Evolutionary conservation across 2,797 vertebrate genomes (phyloP), one percentile per base, ranked within the genome.

Genomic region (Galagoides demidoff): DNA sequence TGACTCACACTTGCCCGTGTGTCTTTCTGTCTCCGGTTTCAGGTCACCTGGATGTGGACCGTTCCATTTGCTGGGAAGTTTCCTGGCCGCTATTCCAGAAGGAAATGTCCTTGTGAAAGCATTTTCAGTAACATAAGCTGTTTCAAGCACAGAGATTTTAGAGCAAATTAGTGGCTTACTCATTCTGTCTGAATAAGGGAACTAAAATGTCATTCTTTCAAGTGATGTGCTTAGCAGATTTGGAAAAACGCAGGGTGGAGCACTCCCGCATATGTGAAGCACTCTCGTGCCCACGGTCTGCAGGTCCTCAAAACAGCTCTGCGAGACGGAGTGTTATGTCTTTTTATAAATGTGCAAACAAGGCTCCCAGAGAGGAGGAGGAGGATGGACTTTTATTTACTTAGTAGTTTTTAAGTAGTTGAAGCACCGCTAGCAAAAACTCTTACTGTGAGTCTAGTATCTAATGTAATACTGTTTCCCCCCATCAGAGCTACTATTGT

Each of bases 1-100:
- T 76, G 93, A 89, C 86, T 92, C 88, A 86, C 23, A 55, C 37
- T 49, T 74, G 61, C 43, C 79, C 55, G n/a, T 2, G 22, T 70
- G 63, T 73, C 83, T 77, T 57, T 7, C 37, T 43, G 63, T 89
- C 88, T 81, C 88, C 14, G n/a, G 83, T 93, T 92, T 85, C 79
- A 66, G 90, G 89, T 96, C 91, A 95, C 96, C 95, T 95, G 87
- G 76, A 85, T 57, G 39, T 3, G 17, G 89, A 95, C 66, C 87
- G 63, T 97, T 57, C n/a, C 7, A 8, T 83, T 74, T 59, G 61
- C 79, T 84, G 76, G 63, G 79, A 95, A 94, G 81, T 89, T 97
- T 97, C 96, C 96, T 96, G 96, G 96, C 94, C 52, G 71, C 76
- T 81, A 13, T 97, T 96, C 83, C 77, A 92, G 95, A 94, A 97